Evolutionary conservation across 2,888 invertebrate genomes (phyloP).

Genomic region (Lasioglossum oenotherae): DNA sequence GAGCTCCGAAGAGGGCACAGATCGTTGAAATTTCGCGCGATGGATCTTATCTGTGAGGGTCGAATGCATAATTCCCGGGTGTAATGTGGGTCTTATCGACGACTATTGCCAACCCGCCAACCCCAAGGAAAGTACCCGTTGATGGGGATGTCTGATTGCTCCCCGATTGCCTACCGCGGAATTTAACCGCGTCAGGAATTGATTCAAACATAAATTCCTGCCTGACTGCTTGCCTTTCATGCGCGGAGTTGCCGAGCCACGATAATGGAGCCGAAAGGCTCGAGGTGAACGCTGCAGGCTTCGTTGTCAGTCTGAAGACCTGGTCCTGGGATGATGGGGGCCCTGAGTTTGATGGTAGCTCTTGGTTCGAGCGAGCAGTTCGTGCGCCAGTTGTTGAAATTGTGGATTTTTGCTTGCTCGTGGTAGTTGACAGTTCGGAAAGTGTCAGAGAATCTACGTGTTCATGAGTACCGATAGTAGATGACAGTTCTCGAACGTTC

Average conservation of each 20-base stretch:
- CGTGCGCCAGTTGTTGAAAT: not conserved
- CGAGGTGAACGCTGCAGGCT: not conserved
- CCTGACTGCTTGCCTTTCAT: not conserved
- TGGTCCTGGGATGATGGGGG: not conserved
- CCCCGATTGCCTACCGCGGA: conserved; percentile 33
- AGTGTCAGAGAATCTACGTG: not conserved
- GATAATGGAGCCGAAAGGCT: conserved; percentile 38
- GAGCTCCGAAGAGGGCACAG: not conserved
- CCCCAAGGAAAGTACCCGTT: conserved; percentile 40
- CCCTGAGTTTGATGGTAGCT: not conserved
- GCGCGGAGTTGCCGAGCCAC: not conserved
- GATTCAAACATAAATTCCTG: conserved; percentile 56
- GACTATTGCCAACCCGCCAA: conserved; percentile 15
- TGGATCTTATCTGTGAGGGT: conserved; percentile 73
- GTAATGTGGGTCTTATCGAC: conserved; percentile 56
- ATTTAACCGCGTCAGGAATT: conserved; percentile 47
- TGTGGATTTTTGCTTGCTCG: not conserved
- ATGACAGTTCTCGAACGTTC: not conserved
- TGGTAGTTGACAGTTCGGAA: not conserved
- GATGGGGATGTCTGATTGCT: conserved; percentile 37
- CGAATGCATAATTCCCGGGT: conserved; percentile 74
- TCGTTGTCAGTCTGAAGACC: not conserved
- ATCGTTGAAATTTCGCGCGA: conserved; percentile 71
- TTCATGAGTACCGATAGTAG: not conserved
- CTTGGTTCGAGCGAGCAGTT: not conserved